These are phyloP conservation scores for Bryconaethiops microstoma DNA, from an alignment of 2,797 vertebrate genomes.

Conservation along the genomic window DNA sequence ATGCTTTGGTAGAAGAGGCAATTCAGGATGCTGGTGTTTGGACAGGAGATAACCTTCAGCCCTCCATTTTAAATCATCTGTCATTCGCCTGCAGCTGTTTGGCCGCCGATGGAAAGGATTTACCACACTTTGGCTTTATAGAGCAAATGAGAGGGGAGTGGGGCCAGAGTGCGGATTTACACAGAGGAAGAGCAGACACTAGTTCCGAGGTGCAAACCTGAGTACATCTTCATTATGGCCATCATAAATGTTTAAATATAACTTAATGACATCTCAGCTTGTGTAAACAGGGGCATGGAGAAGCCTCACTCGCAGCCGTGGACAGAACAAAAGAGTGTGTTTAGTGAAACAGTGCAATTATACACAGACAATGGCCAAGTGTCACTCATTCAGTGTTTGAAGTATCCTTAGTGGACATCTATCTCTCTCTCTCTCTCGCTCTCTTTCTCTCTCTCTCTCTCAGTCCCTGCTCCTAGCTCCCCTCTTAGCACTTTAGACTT, in stretches of 20 bases:
- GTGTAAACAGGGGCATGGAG: slow-evolving; percentile 53
- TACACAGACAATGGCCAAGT: slow-evolving; percentile 61
- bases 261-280: slow-evolving; percentile 50
- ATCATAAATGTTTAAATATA: slow-evolving; percentile 67
- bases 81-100: slow-evolving; percentile 63
- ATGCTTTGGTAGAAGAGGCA: slow-evolving; percentile 43
- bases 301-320: slow-evolving; percentile 33
- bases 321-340: slow-evolving; percentile 64
- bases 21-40: slow-evolving; percentile 60
- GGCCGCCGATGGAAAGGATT: slow-evolving; percentile 60
- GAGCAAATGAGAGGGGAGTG: slow-evolving; percentile 69
- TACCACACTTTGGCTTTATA: slow-evolving; percentile 63
- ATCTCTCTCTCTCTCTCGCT: slow-evolving; percentile 44
- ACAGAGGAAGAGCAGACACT: slow-evolving; percentile 60
- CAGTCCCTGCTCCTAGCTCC: slow-evolving; percentile 66
- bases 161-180: slow-evolving; percentile 55
- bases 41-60: slow-evolving; percentile 64
- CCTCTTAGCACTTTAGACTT: slow-evolving; percentile 71
- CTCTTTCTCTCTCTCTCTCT: neutral
- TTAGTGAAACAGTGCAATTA: slow-evolving; percentile 62
- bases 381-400: slow-evolving; percentile 49
- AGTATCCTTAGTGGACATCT: neutral
- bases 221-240: slow-evolving; percentile 67
- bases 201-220: slow-evolving; percentile 66
- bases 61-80: slow-evolving; percentile 65